Base-by-base conservation (phyloP, 2,113 vertebrate species). In the Clupea harengus region DNA sequence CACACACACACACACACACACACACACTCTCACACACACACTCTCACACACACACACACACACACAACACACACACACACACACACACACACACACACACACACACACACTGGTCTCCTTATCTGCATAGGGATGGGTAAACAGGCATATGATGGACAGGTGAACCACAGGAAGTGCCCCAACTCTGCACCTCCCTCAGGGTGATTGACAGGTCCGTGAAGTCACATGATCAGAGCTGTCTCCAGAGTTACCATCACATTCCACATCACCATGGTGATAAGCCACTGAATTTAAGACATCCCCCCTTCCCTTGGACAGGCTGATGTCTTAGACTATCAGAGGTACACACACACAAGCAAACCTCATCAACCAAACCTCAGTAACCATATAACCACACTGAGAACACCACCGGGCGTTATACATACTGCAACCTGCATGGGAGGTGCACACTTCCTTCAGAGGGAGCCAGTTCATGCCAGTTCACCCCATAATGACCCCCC, bases 81-180 rank as follows among this genome's bases (percentile, higher is more conserved):
- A 39, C 39, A 39, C 39, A 39, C 39, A 39, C 39, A 39, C 39
- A 39, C 39, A 39, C 39, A 39, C 39, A 1, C 39, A 39, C 1
- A 39, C n/a, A 67, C 60, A 67, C 60, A 25, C n/a, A 9, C 22
- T 7, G 60, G 11, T 52, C 52, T 15, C 52, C 52, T 47, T 17
- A 46, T 50, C 64, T 0, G 13, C 25, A n/a, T 17, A 15, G 67
- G 82, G 67, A 10, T 18, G 47, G 39, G n/a, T 25, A 67, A 39
- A 81, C 78, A 81, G 25, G 78, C 72, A 45, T 81, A 45, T 54
- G 60, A 44, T 82, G 78, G 86, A 86, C 86, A 86, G 57, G 83
- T 86, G 83, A 86, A 83, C 83, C 83, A 82, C 82, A 83, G 86
- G 86, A 86, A 80, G 72, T 60, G 67, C 49, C 82, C 72, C 22